Evolutionary conservation across 2,797 vertebrate species (phyloP).

Genomic region (Sylvilagus floridanus): DNA sequence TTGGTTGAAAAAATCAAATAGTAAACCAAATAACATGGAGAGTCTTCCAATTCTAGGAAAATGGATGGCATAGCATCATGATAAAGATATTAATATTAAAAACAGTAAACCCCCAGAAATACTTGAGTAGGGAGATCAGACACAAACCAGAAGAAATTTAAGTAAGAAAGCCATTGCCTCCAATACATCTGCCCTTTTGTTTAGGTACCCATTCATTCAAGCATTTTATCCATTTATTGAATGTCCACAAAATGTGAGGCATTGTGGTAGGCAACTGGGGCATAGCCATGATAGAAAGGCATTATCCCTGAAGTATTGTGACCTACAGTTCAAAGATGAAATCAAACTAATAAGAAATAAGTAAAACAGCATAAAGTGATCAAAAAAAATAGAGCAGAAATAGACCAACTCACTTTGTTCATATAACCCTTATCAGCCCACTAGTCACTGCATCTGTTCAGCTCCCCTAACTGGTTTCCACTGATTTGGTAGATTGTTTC

Average conservation of each 20-base stretch:
- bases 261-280: background rate
- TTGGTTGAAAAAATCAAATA: background rate
- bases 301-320: background rate
- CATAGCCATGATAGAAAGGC: background rate
- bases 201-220: background rate
- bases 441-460: background rate
- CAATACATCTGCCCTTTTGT: background rate
- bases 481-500: background rate
- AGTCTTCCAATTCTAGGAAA: background rate
- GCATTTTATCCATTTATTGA: background rate
- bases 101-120: background rate
- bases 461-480: background rate
- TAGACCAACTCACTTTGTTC: background rate
- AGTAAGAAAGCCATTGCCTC: background rate
- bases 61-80: background rate
- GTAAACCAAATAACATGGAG: background rate
- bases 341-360: background rate
- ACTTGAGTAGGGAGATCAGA: background rate
- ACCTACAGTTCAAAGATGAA: background rate
- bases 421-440: background rate
- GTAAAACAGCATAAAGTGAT: background rate
- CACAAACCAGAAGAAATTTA: background rate
- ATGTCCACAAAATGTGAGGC: background rate
- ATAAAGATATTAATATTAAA: constrained; percentile 18
- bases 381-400: background rate